Conservation (phyloP, 2,797 vertebrate species). For the Acipenser transmontanus region DNA sequence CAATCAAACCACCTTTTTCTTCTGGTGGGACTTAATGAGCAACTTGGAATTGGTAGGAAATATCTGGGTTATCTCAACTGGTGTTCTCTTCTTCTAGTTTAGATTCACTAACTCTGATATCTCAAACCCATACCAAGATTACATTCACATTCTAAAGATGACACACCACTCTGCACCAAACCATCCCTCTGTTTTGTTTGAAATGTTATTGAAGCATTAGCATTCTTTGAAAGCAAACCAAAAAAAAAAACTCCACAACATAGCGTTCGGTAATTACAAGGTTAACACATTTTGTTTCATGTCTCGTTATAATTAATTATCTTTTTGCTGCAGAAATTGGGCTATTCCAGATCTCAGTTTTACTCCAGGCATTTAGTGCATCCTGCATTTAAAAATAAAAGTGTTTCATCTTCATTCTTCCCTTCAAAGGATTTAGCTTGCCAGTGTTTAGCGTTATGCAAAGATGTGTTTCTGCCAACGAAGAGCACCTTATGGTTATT, state of each 20-base stretch:
- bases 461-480: conserved; percentile 75
- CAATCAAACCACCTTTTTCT: too few relatives aligned
- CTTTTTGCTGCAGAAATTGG: conserved; percentile 64
- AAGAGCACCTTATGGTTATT: conserved; percentile 72
- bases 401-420: conserved; percentile 75
- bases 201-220: too few relatives aligned
- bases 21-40: too few relatives aligned
- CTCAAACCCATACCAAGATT: too few relatives aligned
- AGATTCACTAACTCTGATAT: too few relatives aligned
- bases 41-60: too few relatives aligned
- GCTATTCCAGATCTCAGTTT: conserved; percentile 32
- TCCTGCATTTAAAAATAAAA: conserved; percentile 73
- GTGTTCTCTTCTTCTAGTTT: too few relatives aligned
- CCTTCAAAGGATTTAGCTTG: conserved; percentile 75
- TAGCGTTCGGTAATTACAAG: conserved; percentile 4
- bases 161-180: too few relatives aligned
- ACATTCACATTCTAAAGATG: too few relatives aligned
- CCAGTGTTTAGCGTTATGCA: conserved; percentile 69
- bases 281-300: conserved; percentile 40
- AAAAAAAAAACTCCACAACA: neutral
- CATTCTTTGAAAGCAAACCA: neutral
- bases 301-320: conserved; percentile 70
- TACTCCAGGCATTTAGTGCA: conserved; percentile 61
- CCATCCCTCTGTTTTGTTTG: too few relatives aligned
- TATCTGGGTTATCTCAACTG: too few relatives aligned